A percentile compares a stretch with the other conserved stretches of the same genome.
These are phyloP conservation scores for Ptychodera flava DNA, from an alignment of 35 echinoderm and acorn worm genomes.

Conservation along the genomic window DNA sequence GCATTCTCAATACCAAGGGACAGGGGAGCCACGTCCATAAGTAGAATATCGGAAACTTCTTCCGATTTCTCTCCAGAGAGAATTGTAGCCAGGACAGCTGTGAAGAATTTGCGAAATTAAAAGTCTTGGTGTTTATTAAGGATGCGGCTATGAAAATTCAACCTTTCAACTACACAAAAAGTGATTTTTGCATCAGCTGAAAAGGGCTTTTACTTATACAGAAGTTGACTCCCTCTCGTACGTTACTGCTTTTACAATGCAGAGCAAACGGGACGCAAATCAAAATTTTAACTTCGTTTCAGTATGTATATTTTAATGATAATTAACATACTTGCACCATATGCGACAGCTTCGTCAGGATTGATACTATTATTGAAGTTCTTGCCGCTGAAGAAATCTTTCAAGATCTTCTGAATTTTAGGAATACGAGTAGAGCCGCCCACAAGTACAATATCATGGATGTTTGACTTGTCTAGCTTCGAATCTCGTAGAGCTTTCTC, in stretches of 20 bases:
- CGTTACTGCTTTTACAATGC: too few relatives aligned
- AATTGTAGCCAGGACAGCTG: constrained; percentile 86
- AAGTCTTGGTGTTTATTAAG: too few relatives aligned
- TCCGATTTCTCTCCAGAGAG: constrained; percentile 85
- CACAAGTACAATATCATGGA: constrained; percentile 75
- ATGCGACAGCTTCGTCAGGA: constrained; percentile 87
- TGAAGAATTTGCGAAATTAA: too few relatives aligned
- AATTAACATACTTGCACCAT: constrained; percentile 54
- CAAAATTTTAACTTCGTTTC: too few relatives aligned
- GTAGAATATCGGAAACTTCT: constrained; percentile 57
- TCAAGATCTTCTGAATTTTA: constrained; percentile 87
- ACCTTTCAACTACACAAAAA: too few relatives aligned
- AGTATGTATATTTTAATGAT: too few relatives aligned
- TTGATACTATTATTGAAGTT: constrained; percentile 89
- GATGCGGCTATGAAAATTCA: too few relatives aligned
- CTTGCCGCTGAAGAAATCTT: constrained; percentile 68
- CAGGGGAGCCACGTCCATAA: constrained; percentile 53
- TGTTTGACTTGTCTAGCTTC: constrained; percentile 65
- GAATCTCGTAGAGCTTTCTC: constrained; percentile 77
- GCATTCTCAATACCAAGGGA: too few relatives aligned
- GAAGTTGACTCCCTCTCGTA: too few relatives aligned
- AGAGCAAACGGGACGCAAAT: too few relatives aligned
- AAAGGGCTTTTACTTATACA: too few relatives aligned
- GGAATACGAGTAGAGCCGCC: constrained; percentile 92
- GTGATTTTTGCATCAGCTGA: too few relatives aligned